Evolutionary conservation across 2,113 vertebrate species (phyloP), one percentile per base, ranked within the genome.

Genomic region (Boleophthalmus pectinirostris): DNA sequence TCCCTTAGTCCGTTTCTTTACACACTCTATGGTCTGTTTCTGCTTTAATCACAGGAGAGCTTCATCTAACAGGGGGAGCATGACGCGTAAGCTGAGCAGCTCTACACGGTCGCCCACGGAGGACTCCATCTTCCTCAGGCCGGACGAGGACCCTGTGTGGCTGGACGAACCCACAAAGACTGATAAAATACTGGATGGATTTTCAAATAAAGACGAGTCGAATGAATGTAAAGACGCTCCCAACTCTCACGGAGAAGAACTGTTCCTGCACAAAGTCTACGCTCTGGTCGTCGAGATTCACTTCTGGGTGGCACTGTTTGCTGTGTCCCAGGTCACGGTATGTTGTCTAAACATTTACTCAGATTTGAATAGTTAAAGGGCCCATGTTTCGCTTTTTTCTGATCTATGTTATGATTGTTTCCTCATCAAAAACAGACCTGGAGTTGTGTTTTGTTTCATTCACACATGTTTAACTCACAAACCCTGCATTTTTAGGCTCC

Each of bases 311-410:
- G 91, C 94, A 64, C 88, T 98, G 61, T 95, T 97, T 33, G 91
- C 92, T 60, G 67, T 95, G 69, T 96, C 95, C 9, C 97, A 98
- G 91, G 92, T 97, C 85, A 90, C 94, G 93, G 97, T 98, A 94
- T 5, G 88, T 80, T 18, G 24, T 16, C 33, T 43, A n/a, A 64
- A 35, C 0, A 13, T 6, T n/a, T 38, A 38, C 38, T 1, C 38
- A 43, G 38, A 43, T 38, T 10, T 38, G 9, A 10, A 38, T 3
- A 3, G 35, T 38, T 38, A 38, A 38, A 38, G 35, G 6, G 5
- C 35, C 35, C 6, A 35, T n/a, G n/a, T n/a, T n/a, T n/a, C n/a
- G n/a, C n/a, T n/a, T n/a, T n/a, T n/a, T n/a, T n/a, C n/a, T 29
- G 29, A 29, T 29, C 29, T 29, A 29, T 29, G 29, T 4, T 29